phyloP scores from a whole-genome alignment of 2,797 vertebrate genomes.

The Liasis olivaceus region DNA sequence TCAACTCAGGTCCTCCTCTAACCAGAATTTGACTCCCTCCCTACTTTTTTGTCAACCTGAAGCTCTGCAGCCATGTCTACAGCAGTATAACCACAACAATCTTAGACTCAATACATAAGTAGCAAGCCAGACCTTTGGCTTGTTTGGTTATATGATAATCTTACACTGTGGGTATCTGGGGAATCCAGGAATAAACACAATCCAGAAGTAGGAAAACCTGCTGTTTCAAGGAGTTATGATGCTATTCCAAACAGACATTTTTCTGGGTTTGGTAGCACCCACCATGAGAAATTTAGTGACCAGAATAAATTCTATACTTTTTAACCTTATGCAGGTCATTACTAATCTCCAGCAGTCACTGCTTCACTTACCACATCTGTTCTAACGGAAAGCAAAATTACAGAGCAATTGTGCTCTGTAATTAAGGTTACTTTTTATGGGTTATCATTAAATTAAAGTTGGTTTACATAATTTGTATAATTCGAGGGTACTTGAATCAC shows the following conservation, averaged over 20 bases:
- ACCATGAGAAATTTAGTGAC: not conserved
- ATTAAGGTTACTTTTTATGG: not conserved
- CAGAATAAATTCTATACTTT: not conserved
- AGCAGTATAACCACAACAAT: no score
- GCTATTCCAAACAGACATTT: not conserved
- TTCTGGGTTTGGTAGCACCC: not conserved
- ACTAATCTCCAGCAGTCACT: not conserved
- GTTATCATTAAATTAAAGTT: not conserved
- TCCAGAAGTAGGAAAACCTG: not conserved
- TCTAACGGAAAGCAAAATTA: not conserved
- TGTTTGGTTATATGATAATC: not conserved
- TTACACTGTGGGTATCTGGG: not conserved
- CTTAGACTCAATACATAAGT: not conserved
- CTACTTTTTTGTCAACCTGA: no score
- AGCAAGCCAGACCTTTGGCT: not conserved
- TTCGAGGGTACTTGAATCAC: not conserved
- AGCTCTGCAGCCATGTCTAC: no score
- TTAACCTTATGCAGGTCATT: not conserved
- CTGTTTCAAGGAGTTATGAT: not conserved
- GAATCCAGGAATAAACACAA: not conserved
- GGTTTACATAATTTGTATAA: not conserved
- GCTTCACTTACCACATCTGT: not conserved
- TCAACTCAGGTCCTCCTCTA: no score
- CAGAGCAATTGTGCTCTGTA: not conserved
- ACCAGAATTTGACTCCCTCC: no score